Base-by-base conservation (phyloP, 2,113 vertebrate genomes). In the Chaenogobius annularis region DNA sequence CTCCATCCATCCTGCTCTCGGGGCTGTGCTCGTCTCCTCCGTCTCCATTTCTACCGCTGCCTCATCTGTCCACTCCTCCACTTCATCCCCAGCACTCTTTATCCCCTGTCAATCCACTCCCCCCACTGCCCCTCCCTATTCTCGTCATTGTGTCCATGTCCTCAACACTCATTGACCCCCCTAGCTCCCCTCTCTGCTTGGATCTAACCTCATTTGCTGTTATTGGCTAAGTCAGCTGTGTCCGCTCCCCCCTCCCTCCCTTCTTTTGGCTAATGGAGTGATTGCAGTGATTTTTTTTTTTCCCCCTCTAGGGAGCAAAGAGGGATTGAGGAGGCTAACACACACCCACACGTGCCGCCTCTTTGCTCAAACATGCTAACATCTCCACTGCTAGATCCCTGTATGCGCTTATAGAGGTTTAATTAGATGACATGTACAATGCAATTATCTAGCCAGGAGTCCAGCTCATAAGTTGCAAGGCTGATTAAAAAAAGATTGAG, bases 141-240 rank as follows among this genome's bases (percentile, higher is more conserved):
- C 70, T 54, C 73, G 81, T 85, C 82, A 81, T 90, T 89, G 85
- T 88, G 78, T 86, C 85, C 73, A 82, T 83, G 87, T 83, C 76
- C 81, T 86, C 79, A 10, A 69, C 3, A 72, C 76, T 88, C 81
- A 90, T 89, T 90, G 85, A 83, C 79, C 37, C 35, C 50, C 59
- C 69, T 31, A 23, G 67, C 70, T 75, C 79, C 55, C 77, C 81
- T 75, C 79, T 78, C 70, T 78, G 77, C 81, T 86, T 67, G 77
- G 86, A 87, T 86, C 90, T 91, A 90, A 92, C 91, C 89, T 91
- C 86, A 91, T 93, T 93, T 92, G 90, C 86, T 86, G 89, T 92
- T 91, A 93, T 92, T 93, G 90, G 92, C 87, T 75, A 90, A 87
- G 90, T 93, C 91, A 92, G 92, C 90, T 91, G 87, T 85, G 89